phyloP scores from a whole-genome alignment of 2,797 vertebrate species.

The Glossophaga mutica region DNA sequence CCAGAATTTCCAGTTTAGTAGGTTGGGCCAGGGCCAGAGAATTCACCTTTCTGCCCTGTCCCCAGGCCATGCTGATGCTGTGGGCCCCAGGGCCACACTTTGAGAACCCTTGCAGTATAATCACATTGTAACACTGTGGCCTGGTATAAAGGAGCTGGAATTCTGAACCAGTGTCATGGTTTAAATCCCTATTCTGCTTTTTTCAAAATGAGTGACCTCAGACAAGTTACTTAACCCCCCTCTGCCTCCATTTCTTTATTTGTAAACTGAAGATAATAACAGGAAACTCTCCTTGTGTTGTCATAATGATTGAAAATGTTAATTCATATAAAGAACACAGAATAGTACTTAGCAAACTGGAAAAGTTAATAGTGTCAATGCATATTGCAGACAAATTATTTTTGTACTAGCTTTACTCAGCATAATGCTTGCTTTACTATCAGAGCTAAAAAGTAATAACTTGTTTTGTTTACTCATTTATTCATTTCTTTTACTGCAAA shows the following conservation, averaged over 20 bases:
- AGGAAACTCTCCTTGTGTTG: background rate
- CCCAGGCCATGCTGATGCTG: background rate
- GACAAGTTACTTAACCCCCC: background rate
- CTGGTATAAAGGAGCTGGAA: background rate
- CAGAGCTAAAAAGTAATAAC: background rate
- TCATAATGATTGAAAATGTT: background rate
- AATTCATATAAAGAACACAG: background rate
- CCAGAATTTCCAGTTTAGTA: background rate
- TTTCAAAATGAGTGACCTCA: background rate
- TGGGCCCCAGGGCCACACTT: no score
- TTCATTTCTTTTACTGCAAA: slow-evolving; percentile 20
- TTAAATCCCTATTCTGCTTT: background rate
- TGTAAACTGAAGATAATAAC: background rate
- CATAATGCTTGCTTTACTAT: background rate
- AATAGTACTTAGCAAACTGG: background rate
- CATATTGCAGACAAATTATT: background rate
- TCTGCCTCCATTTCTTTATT: background rate
- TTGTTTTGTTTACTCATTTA: background rate
- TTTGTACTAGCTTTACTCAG: background rate
- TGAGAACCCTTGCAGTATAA: background rate
- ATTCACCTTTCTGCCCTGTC: background rate
- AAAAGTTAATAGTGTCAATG: background rate
- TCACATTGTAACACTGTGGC: background rate
- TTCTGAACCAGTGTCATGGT: background rate
- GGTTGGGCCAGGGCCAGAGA: background rate